phyloP scores from a whole-genome alignment of 2,113 vertebrate genomes.

The Petaurus breviceps region DNA sequence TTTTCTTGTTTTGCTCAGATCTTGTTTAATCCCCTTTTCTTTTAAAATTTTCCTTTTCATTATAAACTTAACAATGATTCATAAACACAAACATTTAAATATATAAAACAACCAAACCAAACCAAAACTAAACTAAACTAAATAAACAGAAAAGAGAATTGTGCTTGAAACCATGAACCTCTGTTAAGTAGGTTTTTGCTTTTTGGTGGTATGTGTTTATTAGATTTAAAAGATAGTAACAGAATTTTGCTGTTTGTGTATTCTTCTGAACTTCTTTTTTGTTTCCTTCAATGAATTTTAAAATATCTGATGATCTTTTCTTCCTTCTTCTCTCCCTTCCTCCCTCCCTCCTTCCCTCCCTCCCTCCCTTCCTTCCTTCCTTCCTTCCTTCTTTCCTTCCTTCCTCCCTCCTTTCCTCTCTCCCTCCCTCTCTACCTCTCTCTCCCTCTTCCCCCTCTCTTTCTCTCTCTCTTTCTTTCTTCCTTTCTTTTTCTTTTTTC shows the following conservation, averaged over 20 bases:
- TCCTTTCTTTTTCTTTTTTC: too few relatives aligned
- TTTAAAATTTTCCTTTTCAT: background rate
- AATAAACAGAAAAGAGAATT: background rate
- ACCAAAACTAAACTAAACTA: too few relatives aligned
- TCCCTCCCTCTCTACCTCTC: rapidly evolving
- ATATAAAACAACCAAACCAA: background rate
- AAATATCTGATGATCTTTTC: background rate
- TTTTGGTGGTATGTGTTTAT: background rate
- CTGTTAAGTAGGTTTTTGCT: background rate
- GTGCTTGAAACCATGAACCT: background rate
- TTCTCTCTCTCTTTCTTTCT: background rate
- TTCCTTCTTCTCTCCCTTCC: too few relatives aligned
- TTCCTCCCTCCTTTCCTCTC: too few relatives aligned
- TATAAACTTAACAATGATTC: background rate
- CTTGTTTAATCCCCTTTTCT: background rate
- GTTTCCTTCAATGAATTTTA: background rate
- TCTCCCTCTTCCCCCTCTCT: background rate
- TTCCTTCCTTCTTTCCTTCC: background rate
- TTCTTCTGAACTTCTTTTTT: background rate
- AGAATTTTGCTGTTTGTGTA: background rate
- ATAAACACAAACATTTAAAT: background rate
- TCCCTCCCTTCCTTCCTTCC: background rate
- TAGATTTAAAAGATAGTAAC: background rate
- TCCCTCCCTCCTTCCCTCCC: background rate
- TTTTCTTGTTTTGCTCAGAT: background rate